A percentile compares a stretch with the other conserved stretches of the same genome.
Conservation (phyloP, 1,140 invertebrate species). For the Lordiphosa mommai region DNA sequence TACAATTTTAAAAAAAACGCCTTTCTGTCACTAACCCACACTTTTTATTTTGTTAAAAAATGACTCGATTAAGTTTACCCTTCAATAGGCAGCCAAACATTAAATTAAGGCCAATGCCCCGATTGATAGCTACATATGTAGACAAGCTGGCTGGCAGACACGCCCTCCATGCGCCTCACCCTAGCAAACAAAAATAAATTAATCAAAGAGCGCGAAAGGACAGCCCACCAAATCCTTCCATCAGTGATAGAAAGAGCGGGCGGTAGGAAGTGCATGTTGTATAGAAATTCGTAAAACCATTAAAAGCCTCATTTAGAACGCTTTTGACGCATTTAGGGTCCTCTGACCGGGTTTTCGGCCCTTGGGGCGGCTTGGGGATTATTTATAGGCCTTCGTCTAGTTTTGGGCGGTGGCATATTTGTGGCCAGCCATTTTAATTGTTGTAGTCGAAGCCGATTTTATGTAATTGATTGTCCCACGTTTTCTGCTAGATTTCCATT, state of each 20-base stretch:
- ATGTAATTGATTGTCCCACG: conserved; percentile 42
- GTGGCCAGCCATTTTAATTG: conserved; percentile 34
- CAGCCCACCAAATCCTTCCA: conserved; percentile 26
- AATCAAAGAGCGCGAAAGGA: conserved; percentile 68
- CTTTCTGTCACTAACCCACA: no score
- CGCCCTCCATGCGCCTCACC: neutral
- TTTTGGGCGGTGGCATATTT: conserved; percentile 7
- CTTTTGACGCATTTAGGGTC: conserved; percentile 58
- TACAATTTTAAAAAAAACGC: no score
- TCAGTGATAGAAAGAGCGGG: neutral
- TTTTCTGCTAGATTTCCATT: conserved; percentile 39
- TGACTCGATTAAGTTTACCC: no score
- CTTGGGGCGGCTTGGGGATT: conserved; percentile 17
- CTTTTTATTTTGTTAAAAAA: neutral
- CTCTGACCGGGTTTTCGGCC: neutral
- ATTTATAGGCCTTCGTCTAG: conserved; percentile 43
- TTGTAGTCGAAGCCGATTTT: conserved; percentile 20
- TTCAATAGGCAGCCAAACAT: neutral
- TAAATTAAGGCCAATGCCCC: conserved; percentile 33
- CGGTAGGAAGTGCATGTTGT: conserved; percentile 19
- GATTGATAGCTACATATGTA: conserved; percentile 55
- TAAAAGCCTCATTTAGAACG: conserved; percentile 72
- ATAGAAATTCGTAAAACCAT: conserved; percentile 63
- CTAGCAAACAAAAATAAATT: conserved; percentile 54
- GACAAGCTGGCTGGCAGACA: conserved; percentile 21